Evolutionary conservation across 2,888 invertebrate genomes (phyloP).

Genomic region (Epiperipatus broadwayi): DNA sequence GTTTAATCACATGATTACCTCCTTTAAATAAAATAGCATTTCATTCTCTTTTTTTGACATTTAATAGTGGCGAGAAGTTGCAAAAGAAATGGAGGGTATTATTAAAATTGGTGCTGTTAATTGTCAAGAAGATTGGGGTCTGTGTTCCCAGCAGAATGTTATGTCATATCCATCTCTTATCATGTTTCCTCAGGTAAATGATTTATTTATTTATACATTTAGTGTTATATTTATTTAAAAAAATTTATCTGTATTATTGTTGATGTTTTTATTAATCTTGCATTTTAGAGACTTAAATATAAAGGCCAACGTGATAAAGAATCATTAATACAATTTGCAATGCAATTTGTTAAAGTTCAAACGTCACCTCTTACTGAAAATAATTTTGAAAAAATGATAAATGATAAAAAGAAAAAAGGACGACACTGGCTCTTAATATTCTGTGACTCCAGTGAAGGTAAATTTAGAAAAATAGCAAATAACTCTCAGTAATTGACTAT

Average conservation of each 20-base stretch:
- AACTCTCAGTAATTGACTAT: too few relatives aligned
- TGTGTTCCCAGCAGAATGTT: conserved; percentile 55
- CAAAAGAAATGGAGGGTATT: conserved; percentile 54
- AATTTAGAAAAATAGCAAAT: too few relatives aligned
- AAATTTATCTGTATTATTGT: conserved; percentile 20
- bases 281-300: conserved; percentile 38
- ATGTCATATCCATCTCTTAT: conserved; percentile 54
- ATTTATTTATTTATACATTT: conserved; percentile 6
- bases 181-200: conserved; percentile 40
- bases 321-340: conserved; percentile 41
- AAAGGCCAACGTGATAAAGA: conserved; percentile 39
- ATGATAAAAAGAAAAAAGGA: conserved; percentile 18
- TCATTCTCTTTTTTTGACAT: too few relatives aligned
- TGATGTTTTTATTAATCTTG: conserved; percentile 22
- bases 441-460: conserved; percentile 37
- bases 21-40: too few relatives aligned
- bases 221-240: conserved; percentile 10
- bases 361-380: too few relatives aligned
- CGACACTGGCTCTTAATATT: conserved; percentile 39
- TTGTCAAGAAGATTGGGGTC: conserved; percentile 59
- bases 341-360: too few relatives aligned
- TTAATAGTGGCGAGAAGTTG: conserved; percentile 58
- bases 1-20: too few relatives aligned
- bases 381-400: conserved; percentile 26
- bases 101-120: conserved; percentile 64